Conservation (phyloP, 1,140 invertebrate species). For the Pseudomyrmex pallidus region DNA sequence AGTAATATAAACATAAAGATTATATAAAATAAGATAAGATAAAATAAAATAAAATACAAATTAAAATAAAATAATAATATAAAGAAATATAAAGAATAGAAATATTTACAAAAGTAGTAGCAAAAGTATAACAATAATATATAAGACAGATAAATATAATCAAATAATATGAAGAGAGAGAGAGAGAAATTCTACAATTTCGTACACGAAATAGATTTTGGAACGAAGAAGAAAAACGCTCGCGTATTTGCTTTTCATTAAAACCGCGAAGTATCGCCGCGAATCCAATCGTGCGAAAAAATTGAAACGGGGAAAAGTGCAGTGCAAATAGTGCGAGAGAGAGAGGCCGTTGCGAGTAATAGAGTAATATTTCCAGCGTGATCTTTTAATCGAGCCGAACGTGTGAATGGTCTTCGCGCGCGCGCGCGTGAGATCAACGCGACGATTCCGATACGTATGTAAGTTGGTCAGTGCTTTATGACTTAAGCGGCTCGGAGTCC, state of each 20-base stretch:
- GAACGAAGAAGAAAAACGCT: not conserved
- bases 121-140: too few relatives aligned
- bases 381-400: conserved; percentile 23
- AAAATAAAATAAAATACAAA: too few relatives aligned
- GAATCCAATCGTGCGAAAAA: not conserved
- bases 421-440: not conserved
- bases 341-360: too few relatives aligned
- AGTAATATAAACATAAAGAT: too few relatives aligned
- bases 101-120: too few relatives aligned
- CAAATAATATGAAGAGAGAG: too few relatives aligned
- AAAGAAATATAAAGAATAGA: too few relatives aligned
- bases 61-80: too few relatives aligned
- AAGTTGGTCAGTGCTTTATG: not conserved
- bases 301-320: conserved; percentile 9
- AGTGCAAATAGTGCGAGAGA: not conserved
- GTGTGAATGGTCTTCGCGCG: not conserved
- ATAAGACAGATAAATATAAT: too few relatives aligned
- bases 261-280: not conserved
- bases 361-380: conserved; percentile 14
- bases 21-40: too few relatives aligned
- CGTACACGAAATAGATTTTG: not conserved
- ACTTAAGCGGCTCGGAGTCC: conserved; percentile 19
- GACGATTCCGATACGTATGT: not conserved
- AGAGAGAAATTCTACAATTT: not conserved
- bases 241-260: conserved; percentile 24